Evolutionary conservation across 2,888 invertebrate species (phyloP).

Genomic region (Megamerina dolium): DNA sequence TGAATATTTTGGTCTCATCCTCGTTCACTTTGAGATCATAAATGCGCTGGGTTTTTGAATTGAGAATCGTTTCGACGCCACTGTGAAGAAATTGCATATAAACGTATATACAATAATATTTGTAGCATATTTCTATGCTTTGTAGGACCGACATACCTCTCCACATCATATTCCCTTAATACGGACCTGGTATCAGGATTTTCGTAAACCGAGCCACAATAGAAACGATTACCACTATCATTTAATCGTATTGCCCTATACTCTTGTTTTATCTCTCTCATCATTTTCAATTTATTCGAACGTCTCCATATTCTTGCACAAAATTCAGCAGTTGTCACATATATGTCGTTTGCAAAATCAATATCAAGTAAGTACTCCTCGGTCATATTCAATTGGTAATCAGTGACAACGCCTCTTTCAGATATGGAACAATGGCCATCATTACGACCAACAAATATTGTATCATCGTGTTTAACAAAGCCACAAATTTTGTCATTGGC

Average conservation of each 20-base stretch:
- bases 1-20: constrained; percentile 53
- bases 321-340: constrained; percentile 35
- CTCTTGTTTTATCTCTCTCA: constrained; percentile 27
- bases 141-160: constrained; percentile 31
- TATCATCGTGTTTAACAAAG: constrained; percentile 36
- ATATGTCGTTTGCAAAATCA: constrained; percentile 37
- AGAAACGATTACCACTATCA: constrained; percentile 31
- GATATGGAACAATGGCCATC: constrained; percentile 40
- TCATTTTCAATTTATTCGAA: constrained; percentile 37
- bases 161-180: constrained; percentile 41
- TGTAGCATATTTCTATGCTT: not conserved
- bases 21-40: constrained; percentile 62
- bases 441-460: constrained; percentile 40
- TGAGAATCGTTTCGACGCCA: constrained; percentile 37
- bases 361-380: constrained; percentile 39
- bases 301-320: constrained; percentile 41
- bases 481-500: constrained; percentile 37
- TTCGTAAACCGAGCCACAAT: constrained; percentile 39
- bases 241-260: constrained; percentile 39
- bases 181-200: constrained; percentile 30
- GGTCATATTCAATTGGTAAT: constrained; percentile 36
- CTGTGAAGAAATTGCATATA: constrained; percentile 20
- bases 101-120: not conserved
- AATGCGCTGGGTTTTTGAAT: constrained; percentile 53
- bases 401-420: constrained; percentile 30